These are phyloP conservation scores for Dendroctonus valens DNA, from an alignment of 1,140 invertebrate species.

Conservation along the genomic window DNA sequence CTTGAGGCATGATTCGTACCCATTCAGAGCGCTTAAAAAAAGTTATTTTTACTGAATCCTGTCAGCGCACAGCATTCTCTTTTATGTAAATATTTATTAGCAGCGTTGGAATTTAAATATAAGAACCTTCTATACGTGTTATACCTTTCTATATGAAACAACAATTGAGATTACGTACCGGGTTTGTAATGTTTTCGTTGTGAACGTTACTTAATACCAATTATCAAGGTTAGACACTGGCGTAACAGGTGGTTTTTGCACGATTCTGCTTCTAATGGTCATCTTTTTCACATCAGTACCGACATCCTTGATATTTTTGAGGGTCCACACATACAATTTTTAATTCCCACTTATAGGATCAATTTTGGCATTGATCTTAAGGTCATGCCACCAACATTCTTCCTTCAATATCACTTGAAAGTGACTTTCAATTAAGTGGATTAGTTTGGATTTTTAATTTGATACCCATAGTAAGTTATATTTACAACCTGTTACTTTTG, in stretches of 20 bases:
- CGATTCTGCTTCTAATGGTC: conserved; percentile 16
- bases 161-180: conserved; percentile 33
- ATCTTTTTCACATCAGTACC: conserved; percentile 7
- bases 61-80: conserved; percentile 37
- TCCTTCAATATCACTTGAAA: no score
- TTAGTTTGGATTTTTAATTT: no score
- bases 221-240: conserved; percentile 39
- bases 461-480: no score
- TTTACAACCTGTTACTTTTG: no score
- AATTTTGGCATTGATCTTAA: background rate
- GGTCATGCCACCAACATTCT: no score
- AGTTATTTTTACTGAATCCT: conserved; percentile 42
- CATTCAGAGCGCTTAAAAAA: conserved; percentile 38
- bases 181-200: conserved; percentile 35
- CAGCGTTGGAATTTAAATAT: conserved; percentile 38
- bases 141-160: conserved; percentile 40
- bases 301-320: no score
- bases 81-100: conserved; percentile 43
- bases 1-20: conserved; percentile 42
- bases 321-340: background rate
- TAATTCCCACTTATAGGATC: background rate
- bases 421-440: no score
- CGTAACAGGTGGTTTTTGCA: conserved; percentile 20
- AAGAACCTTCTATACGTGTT: conserved; percentile 38
- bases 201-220: conserved; percentile 39